Conservation (phyloP, 2,113 vertebrate genomes). For the Indicator maculatus region DNA sequence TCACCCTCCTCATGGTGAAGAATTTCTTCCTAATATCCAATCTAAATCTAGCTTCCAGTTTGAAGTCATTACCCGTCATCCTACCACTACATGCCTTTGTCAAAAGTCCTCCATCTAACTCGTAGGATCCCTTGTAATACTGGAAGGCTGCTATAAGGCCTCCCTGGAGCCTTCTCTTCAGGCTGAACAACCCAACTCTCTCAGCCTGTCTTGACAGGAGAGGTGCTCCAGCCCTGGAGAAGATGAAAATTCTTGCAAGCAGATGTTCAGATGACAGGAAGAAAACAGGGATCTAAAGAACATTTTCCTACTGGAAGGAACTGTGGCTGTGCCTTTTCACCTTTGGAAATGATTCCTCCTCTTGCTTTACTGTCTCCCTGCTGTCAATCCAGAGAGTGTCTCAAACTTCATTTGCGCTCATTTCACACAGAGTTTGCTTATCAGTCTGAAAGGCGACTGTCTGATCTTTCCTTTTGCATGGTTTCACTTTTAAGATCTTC, state of each 20-base stretch:
- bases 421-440: slow-evolving; percentile 75
- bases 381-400: slow-evolving; percentile 54
- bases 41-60: too few species aligned
- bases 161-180: too few species aligned
- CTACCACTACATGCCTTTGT: too few species aligned
- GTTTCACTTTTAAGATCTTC: slow-evolving; percentile 98
- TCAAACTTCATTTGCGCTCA: slow-evolving; percentile 65
- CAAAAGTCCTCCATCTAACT: too few species aligned
- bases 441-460: slow-evolving; percentile 80
- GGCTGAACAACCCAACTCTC: too few species aligned
- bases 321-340: background rate
- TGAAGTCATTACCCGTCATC: too few species aligned
- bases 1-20: too few species aligned
- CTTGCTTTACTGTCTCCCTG: slow-evolving; percentile 9
- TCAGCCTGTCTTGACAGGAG: too few species aligned
- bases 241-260: background rate
- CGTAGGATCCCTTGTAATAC: too few species aligned
- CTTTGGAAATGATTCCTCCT: background rate
- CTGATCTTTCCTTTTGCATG: slow-evolving; percentile 86
- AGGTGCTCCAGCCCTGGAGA: background rate
- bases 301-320: background rate
- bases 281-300: background rate
- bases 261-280: background rate
- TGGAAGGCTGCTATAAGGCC: too few species aligned
- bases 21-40: too few species aligned